These are phyloP conservation scores for Sebastes diaconus DNA, from an alignment of 2,797 vertebrate genomes.

Conservation along the genomic window DNA sequence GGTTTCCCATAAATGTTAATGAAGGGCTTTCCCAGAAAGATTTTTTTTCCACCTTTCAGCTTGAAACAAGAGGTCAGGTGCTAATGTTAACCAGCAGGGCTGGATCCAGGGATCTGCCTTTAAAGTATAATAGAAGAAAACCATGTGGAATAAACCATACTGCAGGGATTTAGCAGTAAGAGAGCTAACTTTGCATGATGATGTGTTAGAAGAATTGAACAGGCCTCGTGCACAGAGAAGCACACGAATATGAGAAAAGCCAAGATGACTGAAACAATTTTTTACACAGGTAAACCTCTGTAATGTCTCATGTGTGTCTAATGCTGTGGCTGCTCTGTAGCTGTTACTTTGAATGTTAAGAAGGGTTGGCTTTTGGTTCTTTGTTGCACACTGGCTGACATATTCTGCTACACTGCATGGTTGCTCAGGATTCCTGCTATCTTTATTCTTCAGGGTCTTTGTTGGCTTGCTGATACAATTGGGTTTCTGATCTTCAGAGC, in stretches of 20 bases:
- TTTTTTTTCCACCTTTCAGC: constrained; percentile 54
- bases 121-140: constrained; percentile 49
- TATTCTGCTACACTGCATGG: neutral
- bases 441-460: neutral
- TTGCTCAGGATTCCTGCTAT: neutral
- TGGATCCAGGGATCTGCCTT: constrained; percentile 49
- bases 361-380: neutral
- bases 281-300: neutral
- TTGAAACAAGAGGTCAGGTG: constrained; percentile 74
- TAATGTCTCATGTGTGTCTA: neutral
- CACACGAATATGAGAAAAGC: constrained; percentile 9
- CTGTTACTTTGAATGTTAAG: neutral
- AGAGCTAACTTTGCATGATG: constrained; percentile 37
- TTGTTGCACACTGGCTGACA: neutral
- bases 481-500: neutral
- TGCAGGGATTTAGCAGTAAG: constrained; percentile 42
- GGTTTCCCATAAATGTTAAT: constrained; percentile 84
- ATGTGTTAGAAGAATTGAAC: constrained; percentile 43
- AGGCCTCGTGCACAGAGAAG: constrained; percentile 8
- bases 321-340: neutral
- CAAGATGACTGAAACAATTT: neutral
- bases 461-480: neutral
- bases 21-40: constrained; percentile 82
- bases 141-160: constrained; percentile 34
- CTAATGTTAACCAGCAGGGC: constrained; percentile 72